Conservation (phyloP, 2,888 invertebrate genomes). For the Polydrusus cervinus region DNA sequence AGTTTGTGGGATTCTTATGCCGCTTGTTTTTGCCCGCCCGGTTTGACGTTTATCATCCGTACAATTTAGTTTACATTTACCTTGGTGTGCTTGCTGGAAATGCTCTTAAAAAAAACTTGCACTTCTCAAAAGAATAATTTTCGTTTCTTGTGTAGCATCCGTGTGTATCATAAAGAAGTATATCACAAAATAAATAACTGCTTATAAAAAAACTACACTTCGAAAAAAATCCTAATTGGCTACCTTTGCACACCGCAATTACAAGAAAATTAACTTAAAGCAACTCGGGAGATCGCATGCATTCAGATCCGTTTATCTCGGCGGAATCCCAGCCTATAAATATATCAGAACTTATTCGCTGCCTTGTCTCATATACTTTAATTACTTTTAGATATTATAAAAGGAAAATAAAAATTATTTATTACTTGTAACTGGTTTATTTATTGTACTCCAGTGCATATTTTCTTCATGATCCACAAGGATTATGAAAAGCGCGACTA, state of each 20-base stretch:
- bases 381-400: conserved; percentile 42
- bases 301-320: conserved; percentile 23
- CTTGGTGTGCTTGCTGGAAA: no score
- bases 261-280: conserved; percentile 33
- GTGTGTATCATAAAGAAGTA: not conserved
- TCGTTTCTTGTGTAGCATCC: no score
- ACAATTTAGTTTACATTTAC: no score
- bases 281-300: conserved; percentile 19
- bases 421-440: conserved; percentile 39
- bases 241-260: conserved; percentile 20
- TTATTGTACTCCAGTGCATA: conserved; percentile 5
- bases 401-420: conserved; percentile 33
- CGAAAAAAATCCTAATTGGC: conserved; percentile 2
- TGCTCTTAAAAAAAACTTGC: no score
- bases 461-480: no score
- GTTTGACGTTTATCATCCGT: no score
- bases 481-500: no score
- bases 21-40: no score
- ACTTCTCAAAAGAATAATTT: no score
- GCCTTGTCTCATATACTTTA: conserved; percentile 43
- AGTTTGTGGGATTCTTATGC: no score
- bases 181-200: conserved; percentile 19
- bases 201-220: not conserved
- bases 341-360: conserved; percentile 36
- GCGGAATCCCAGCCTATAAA: conserved; percentile 39